These are phyloP conservation scores for Hydrotaea diabolus DNA, from an alignment of 2,888 invertebrate species.

Conservation along the genomic window DNA sequence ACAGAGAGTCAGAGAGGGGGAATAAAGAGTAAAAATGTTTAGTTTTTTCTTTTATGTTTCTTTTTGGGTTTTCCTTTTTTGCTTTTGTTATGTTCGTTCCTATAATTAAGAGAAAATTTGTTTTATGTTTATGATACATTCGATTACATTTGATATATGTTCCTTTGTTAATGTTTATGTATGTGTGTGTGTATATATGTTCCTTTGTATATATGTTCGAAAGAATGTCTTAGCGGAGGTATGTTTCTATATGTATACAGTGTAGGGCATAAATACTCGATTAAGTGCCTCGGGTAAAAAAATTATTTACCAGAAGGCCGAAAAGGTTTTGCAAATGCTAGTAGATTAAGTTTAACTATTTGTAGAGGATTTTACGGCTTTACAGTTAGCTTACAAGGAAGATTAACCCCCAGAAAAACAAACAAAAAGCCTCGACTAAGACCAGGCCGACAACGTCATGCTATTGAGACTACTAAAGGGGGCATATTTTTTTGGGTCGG, in stretches of 20 bases:
- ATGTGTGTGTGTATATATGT: background rate
- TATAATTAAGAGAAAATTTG: conserved; percentile 23
- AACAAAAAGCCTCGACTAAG: too few relatives aligned
- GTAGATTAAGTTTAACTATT: too few relatives aligned
- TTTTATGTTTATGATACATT: conserved; percentile 25
- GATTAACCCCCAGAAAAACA: too few relatives aligned
- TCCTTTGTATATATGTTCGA: background rate
- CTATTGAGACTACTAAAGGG: too few relatives aligned
- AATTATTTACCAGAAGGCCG: background rate
- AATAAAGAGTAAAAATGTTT: conserved; percentile 19
- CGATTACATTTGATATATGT: conserved; percentile 34
- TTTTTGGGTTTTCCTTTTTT: too few relatives aligned
- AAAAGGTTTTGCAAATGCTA: too few relatives aligned
- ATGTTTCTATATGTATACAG: background rate
- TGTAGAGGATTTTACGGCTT: too few relatives aligned
- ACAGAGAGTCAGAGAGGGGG: background rate
- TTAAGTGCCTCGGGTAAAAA: background rate
- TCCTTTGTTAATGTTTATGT: background rate
- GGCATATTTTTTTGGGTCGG: too few relatives aligned
- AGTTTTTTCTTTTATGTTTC: background rate
- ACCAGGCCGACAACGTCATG: too few relatives aligned
- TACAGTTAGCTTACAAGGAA: too few relatives aligned
- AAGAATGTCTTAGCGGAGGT: background rate
- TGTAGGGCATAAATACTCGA: background rate
- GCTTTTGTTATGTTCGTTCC: background rate